Evolutionary conservation across 2,888 invertebrate species (phyloP), one percentile per base, ranked within the genome.

Genomic region (Andrena camellia): DNA sequence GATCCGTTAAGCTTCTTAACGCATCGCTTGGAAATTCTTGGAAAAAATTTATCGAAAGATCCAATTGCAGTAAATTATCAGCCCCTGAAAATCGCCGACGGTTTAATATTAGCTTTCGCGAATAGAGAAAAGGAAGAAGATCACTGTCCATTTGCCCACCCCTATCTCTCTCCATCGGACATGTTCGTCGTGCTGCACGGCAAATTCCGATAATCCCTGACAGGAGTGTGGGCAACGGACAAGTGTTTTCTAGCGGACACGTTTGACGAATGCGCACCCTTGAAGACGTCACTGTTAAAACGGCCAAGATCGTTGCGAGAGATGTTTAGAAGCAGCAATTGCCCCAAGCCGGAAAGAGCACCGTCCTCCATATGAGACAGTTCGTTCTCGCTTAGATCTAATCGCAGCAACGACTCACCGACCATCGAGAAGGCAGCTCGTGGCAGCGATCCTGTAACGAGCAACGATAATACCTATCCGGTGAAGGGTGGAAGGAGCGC

Each of bases 21-120:
- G 98, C 97, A 10, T 97, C 96, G 0, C 96, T 96, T 3, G 98
- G 98, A 91, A 98, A 97, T 92, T 97, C 97, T 1, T 95, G 95
- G 74, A 98, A 96, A 92, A 97, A 98, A 95, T 99, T 99, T 91
- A 97, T 96, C 0, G 98, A 97, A 33, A 99, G 95, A 93, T 98
- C 98, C 86, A 99, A 94, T 88, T 96, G 96, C 89, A 97, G 96
- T 82, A 99, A 95, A 89, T 96, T 96, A 77, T 96, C 96, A 4
- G 97, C 96, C 72, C 97, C 96, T 95, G 73, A 73, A 84, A 69
- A 2, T 23, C 0, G 3, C 8, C 23, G 0, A 52, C 42, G 42
- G 42, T 54, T 52, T 4, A 10, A 10, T 7, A n/a, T 29, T 31
- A 23, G 4, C 2, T 13, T 10, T 29, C 29, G 0, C 17, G 17